These are phyloP conservation scores for Tragelaphus imberbis DNA, from an alignment of 2,113 vertebrate genomes.

Conservation along the genomic window DNA sequence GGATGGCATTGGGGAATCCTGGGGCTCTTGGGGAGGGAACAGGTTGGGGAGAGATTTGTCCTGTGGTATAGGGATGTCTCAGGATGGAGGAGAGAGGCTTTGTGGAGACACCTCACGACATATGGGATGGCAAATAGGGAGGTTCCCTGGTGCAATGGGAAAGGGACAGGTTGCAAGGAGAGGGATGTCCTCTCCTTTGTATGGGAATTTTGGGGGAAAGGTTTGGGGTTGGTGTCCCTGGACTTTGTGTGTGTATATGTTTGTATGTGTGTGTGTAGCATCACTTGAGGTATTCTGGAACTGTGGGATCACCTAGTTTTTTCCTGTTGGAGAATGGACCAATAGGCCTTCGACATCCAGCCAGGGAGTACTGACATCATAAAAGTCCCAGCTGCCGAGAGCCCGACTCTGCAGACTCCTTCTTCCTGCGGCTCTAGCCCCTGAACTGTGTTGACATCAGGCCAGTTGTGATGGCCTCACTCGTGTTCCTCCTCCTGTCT, in stretches of 20 bases:
- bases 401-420: background rate
- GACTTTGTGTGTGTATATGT: background rate
- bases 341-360: background rate
- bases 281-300: background rate
- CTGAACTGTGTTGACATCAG: background rate
- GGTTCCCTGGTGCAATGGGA: background rate
- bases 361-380: background rate
- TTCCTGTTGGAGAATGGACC: background rate
- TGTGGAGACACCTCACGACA: background rate
- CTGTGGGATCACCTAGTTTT: background rate
- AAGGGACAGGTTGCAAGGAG: background rate
- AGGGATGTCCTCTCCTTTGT: background rate
- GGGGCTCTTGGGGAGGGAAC: conserved; percentile 51
- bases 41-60: conserved; percentile 8
- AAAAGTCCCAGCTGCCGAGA: background rate
- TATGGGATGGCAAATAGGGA: background rate
- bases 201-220: background rate
- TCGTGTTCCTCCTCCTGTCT: background rate
- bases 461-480: background rate
- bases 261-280: background rate
- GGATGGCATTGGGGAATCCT: background rate
- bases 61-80: background rate
- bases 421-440: background rate
- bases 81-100: background rate
- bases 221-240: background rate